phyloP scores from a whole-genome alignment of 1,140 invertebrate genomes.

The Euwallacea similis region DNA sequence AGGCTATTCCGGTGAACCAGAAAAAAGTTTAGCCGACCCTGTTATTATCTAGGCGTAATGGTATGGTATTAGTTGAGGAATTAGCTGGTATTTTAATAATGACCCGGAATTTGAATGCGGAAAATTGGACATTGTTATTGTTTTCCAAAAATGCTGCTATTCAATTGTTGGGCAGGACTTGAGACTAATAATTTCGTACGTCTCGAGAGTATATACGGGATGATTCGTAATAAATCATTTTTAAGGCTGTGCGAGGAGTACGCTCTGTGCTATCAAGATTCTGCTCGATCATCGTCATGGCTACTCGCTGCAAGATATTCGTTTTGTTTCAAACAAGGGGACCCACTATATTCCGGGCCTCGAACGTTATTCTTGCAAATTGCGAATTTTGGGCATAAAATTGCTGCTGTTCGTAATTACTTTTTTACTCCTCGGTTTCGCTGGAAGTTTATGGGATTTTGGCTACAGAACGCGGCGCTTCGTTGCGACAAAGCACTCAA shows the following conservation, averaged over 20 bases:
- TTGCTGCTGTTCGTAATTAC: not conserved
- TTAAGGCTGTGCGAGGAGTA: not conserved
- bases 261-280: not conserved
- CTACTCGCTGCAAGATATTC: not conserved
- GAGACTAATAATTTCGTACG: not conserved
- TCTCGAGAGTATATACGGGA: not conserved
- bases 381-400: not conserved
- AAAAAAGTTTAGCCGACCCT: too few relatives aligned
- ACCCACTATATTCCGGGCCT: not conserved
- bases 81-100: not conserved
- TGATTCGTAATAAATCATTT: slow-evolving; percentile 4
- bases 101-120: not conserved
- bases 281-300: slow-evolving; percentile 3
- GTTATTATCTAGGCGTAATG: too few relatives aligned
- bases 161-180: not conserved
- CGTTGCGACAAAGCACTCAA: too few relatives aligned
- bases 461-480: not conserved
- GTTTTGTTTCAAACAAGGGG: not conserved
- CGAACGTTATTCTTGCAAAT: not conserved
- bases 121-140: not conserved
- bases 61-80: too few relatives aligned
- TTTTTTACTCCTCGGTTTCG: not conserved
- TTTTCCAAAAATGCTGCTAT: not conserved
- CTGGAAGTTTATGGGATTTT: slow-evolving; percentile 1
- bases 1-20: too few relatives aligned